phyloP scores from a whole-genome alignment of 2,797 vertebrate species.

The Adelosebastes latens region DNA sequence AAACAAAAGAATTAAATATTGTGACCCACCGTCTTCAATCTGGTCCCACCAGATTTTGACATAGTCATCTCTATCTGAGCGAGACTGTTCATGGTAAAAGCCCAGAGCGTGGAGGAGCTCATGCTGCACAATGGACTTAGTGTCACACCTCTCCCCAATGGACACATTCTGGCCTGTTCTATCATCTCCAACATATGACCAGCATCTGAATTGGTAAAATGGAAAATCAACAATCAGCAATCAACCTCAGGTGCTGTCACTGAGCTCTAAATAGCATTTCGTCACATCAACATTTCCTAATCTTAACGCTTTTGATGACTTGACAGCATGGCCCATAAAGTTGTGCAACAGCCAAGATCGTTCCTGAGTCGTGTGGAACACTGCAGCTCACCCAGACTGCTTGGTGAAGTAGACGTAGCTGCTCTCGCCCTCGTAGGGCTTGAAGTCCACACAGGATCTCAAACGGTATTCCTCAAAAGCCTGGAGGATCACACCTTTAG shows the following conservation, averaged over 20 bases:
- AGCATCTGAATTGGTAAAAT: constrained; percentile 80
- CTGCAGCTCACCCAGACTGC: constrained; percentile 82
- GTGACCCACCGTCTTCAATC: constrained; percentile 83
- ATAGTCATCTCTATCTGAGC: constrained; percentile 90
- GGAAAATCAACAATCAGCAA: neutral
- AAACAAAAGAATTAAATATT: neutral
- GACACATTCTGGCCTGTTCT: constrained; percentile 87
- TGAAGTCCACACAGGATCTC: constrained; percentile 93
- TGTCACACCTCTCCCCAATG: constrained; percentile 86
- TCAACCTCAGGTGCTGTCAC: neutral
- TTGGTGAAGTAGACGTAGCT: constrained; percentile 88
- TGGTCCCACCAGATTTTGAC: constrained; percentile 92
- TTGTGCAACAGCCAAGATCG: neutral
- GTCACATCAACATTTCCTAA: constrained; percentile 3
- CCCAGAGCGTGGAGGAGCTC: constrained; percentile 91
- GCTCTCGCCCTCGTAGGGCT: constrained; percentile 90
- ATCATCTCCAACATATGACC: constrained; percentile 89
- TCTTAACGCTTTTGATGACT: neutral
- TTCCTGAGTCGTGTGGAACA: neutral
- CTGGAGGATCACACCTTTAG: constrained; percentile 92
- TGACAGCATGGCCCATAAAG: constrained; percentile 18
- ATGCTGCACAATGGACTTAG: constrained; percentile 88
- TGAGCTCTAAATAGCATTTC: neutral
- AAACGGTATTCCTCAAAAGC: constrained; percentile 91
- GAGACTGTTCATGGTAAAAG: constrained; percentile 92